These are phyloP conservation scores for Avahi laniger DNA, from an alignment of 2,797 vertebrate genomes.

Conservation along the genomic window DNA sequence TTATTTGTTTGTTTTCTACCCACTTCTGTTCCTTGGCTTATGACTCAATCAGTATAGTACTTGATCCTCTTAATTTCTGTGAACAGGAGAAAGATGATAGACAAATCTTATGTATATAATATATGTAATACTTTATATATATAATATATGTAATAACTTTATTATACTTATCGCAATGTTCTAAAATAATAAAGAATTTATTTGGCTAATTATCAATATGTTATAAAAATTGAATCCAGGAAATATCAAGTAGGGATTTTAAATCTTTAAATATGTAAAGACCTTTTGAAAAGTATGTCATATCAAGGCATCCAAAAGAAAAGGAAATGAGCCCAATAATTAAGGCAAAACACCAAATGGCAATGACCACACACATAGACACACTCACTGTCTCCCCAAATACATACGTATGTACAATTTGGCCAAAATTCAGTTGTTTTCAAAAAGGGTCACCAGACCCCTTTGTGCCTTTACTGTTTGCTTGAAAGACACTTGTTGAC, in stretches of 20 bases:
- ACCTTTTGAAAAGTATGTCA: neutral
- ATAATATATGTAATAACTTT: neutral
- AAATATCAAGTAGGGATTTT: neutral
- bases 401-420: neutral
- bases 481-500: neutral
- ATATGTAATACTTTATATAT: neutral
- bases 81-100: neutral
- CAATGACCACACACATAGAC: neutral
- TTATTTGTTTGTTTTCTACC: neutral
- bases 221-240: neutral
- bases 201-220: neutral
- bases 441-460: neutral
- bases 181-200: neutral
- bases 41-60: neutral
- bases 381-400: neutral
- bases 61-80: neutral
- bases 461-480: neutral
- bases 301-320: neutral
- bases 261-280: neutral
- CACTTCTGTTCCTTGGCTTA: neutral
- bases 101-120: neutral
- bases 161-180: neutral
- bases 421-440: neutral
- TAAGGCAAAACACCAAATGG: neutral
- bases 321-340: neutral